Percentiles rank a stretch among this genome's conserved stretches.
phyloP scores from a whole-genome alignment of 2,113 vertebrate species.

The Pagrus major region DNA sequence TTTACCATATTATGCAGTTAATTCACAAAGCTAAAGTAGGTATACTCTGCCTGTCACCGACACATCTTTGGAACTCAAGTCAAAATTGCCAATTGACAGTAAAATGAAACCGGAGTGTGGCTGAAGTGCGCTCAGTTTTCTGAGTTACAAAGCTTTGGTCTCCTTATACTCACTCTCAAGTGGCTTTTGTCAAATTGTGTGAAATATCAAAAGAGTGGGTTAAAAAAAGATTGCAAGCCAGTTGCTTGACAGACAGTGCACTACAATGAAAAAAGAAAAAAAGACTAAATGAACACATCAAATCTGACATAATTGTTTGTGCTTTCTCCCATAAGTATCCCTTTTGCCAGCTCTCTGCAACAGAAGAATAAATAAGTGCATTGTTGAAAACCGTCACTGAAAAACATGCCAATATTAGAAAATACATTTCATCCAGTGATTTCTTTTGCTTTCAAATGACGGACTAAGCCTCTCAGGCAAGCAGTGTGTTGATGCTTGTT shows the following conservation, averaged over 20 bases:
- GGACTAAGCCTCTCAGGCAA: slow-evolving; percentile 5
- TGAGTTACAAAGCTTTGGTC: not conserved
- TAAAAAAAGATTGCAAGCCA: not conserved
- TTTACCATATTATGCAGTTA: too few species aligned
- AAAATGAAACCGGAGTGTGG: not conserved
- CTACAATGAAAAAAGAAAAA: not conserved
- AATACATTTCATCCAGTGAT: slow-evolving; percentile 31
- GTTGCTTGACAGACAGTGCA: not conserved
- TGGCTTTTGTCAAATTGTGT: slow-evolving; percentile 2
- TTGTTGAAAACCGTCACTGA: slow-evolving; percentile 6
- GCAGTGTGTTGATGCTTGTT: not conserved
- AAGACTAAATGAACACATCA: slow-evolving; percentile 2
- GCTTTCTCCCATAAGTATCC: not conserved
- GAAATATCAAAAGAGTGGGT: not conserved
- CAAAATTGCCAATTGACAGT: not conserved
- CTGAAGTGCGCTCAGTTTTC: not conserved
- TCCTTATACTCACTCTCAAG: not conserved
- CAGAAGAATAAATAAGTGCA: not conserved
- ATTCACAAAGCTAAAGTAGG: not conserved
- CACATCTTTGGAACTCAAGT: not conserved
- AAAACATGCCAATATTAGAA: slow-evolving; percentile 50
- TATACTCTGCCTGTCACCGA: not conserved
- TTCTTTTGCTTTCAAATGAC: slow-evolving; percentile 23
- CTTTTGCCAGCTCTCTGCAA: not conserved
- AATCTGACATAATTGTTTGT: slow-evolving; percentile 12